Percentiles rank a stretch among this genome's conserved stretches.
These are phyloP conservation scores for Xanthorhoe spadicearia DNA, from an alignment of 2,888 invertebrate genomes.

Conservation along the genomic window DNA sequence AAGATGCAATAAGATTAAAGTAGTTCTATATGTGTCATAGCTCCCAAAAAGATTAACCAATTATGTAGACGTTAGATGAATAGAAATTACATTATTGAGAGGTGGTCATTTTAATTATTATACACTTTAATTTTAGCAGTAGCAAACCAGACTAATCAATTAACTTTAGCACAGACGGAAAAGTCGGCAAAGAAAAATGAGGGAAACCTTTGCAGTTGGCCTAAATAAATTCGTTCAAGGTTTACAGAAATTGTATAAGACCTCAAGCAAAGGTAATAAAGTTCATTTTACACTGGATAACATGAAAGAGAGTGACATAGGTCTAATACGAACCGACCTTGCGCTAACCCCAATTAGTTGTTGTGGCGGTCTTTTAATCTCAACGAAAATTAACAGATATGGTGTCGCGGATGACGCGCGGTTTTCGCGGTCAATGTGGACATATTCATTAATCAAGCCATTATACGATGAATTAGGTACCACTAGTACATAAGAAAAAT, in stretches of 20 bases:
- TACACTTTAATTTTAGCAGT: not conserved
- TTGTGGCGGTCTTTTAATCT: conserved; percentile 71
- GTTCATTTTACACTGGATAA: not conserved
- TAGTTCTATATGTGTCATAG: too few species aligned
- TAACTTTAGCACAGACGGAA: too few species aligned
- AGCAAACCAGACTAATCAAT: too few species aligned
- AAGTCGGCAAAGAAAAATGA: too few species aligned
- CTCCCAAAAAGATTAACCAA: too few species aligned
- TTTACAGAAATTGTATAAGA: too few species aligned
- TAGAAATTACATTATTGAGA: too few species aligned
- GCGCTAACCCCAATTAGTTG: conserved; percentile 72
- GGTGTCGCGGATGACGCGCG: conserved; percentile 67
- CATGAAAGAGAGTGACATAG: conserved; percentile 9
- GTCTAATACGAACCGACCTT: conserved; percentile 62
- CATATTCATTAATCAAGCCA: conserved; percentile 22
- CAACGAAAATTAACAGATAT: conserved; percentile 72
- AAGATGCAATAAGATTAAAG: too few species aligned
- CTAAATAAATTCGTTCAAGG: too few species aligned
- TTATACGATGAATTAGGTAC: conserved; percentile 1
- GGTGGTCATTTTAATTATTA: too few species aligned
- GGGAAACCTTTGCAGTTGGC: too few species aligned
- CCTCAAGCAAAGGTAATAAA: not conserved
- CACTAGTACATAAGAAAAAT: not conserved
- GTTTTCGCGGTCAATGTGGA: conserved; percentile 52
- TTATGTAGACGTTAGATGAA: too few species aligned